phyloP scores from a whole-genome alignment of 2,797 vertebrate genomes.

The Typhlichthys eigenmanni region DNA sequence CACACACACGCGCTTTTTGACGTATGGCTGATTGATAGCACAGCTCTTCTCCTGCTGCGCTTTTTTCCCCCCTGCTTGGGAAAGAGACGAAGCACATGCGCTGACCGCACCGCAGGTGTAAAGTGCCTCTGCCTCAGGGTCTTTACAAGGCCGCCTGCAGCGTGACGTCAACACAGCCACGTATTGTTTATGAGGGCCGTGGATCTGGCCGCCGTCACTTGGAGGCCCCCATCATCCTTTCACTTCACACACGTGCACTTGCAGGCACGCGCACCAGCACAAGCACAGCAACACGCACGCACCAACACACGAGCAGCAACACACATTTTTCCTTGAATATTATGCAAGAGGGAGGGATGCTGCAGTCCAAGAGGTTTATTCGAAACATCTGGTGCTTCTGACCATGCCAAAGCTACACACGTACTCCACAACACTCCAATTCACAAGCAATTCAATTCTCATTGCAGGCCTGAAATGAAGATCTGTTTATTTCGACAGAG shows the following conservation, averaged over 20 bases:
- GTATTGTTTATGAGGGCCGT: constrained; percentile 70
- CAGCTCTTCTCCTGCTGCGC: too few relatives aligned
- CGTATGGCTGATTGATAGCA: neutral
- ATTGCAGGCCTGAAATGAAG: constrained; percentile 24
- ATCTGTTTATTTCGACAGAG: constrained; percentile 29
- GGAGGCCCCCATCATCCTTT: constrained; percentile 37
- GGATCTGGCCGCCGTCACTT: constrained; percentile 59
- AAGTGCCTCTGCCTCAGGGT: constrained; percentile 29
- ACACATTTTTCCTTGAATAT: constrained; percentile 35
- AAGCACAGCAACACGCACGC: neutral
- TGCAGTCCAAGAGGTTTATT: constrained; percentile 68
- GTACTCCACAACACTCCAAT: constrained; percentile 32
- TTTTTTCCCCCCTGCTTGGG: neutral
- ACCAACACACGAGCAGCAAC: constrained; percentile 8
- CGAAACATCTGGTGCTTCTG: constrained; percentile 74
- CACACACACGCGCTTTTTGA: constrained; percentile 3
- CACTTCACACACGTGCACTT: constrained; percentile 31
- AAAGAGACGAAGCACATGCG: constrained; percentile 1
- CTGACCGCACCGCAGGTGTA: constrained; percentile 13
- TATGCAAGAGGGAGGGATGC: constrained; percentile 44
- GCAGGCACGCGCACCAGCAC: constrained; percentile 1
- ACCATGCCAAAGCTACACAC: constrained; percentile 66
- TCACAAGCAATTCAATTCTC: neutral
- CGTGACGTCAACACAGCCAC: constrained; percentile 70
- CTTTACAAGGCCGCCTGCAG: constrained; percentile 59